These are phyloP conservation scores for Gulo gulo DNA, from an alignment of 2,113 vertebrate species.

Conservation along the genomic window DNA sequence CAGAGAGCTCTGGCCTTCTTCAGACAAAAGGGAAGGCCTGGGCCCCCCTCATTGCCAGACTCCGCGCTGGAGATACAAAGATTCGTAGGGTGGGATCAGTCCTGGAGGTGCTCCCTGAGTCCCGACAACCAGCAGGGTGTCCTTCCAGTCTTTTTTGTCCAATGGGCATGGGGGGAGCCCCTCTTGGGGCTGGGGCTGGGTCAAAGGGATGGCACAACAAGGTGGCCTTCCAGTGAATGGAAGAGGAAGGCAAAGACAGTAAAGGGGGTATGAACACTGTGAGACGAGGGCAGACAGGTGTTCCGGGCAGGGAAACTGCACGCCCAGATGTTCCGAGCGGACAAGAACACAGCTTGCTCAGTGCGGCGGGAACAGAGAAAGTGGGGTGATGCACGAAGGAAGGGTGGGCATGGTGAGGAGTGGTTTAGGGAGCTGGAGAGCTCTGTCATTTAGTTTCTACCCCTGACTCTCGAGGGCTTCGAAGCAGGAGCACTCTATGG, in stretches of 20 bases:
- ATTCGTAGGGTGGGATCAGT: accelerated
- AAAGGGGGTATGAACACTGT: accelerated
- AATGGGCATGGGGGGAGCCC: neutral
- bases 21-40: neutral
- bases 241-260: neutral
- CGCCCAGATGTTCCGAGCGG: accelerated
- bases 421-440: neutral
- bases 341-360: accelerated
- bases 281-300: neutral
- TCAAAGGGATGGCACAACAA: neutral
- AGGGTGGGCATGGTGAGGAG: accelerated
- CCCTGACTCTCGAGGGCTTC: neutral
- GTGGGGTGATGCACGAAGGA: too few relatives aligned
- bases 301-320: too few relatives aligned
- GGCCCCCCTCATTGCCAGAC: accelerated
- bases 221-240: accelerated
- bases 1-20: neutral
- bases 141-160: neutral
- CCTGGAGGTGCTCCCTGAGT: neutral
- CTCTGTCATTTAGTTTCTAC: neutral
- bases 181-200: too few relatives aligned
- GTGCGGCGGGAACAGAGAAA: accelerated
- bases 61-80: neutral
- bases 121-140: accelerated
- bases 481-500: neutral